These are phyloP conservation scores for Aurelia aurita DNA, from an alignment of 30 jellyfish, hydroid and myxozoan genomes.

Conservation along the genomic window DNA sequence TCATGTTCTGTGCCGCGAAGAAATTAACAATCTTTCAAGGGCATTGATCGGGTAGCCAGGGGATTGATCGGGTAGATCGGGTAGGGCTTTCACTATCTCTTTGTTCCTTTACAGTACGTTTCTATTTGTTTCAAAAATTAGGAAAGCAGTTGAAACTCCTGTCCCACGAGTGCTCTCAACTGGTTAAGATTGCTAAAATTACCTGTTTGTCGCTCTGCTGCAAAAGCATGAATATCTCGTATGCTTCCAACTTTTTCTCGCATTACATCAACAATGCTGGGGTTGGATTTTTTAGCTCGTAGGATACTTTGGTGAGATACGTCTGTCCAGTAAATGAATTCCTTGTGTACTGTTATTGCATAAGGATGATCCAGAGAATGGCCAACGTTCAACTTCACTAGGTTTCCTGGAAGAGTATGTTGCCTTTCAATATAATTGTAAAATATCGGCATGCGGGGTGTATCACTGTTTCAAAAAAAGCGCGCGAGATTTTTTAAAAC, in stretches of 20 bases:
- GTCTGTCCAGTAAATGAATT: conserved; percentile 95
- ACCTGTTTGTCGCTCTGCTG: conserved; percentile 83
- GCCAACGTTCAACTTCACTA: conserved; percentile 28
- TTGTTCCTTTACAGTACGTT: too few species aligned
- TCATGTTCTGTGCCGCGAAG: too few species aligned
- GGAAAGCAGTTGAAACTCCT: too few species aligned
- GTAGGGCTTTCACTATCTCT: too few species aligned
- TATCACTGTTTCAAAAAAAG: too few species aligned
- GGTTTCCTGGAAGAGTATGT: conserved; percentile 41
- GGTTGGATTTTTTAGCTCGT: conserved; percentile 37
- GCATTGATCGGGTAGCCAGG: too few species aligned
- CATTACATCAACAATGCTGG: conserved; percentile 16
- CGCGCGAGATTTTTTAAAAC: too few species aligned
- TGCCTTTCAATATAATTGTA: too few species aligned
- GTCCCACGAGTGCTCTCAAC: background rate
- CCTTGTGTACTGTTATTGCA: conserved; percentile 71
- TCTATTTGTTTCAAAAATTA: too few species aligned
- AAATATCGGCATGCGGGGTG: too few species aligned
- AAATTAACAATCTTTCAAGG: too few species aligned
- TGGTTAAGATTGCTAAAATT: background rate
- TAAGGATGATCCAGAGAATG: conserved; percentile 69
- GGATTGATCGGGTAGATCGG: too few species aligned
- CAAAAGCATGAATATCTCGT: conserved; percentile 90
- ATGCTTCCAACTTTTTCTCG: conserved; percentile 54
- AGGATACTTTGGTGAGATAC: conserved; percentile 66